A percentile compares a stretch with the other conserved stretches of the same genome.
These are phyloP conservation scores for Ferrisia virgata DNA, from an alignment of 2,888 invertebrate genomes.

Conservation along the genomic window DNA sequence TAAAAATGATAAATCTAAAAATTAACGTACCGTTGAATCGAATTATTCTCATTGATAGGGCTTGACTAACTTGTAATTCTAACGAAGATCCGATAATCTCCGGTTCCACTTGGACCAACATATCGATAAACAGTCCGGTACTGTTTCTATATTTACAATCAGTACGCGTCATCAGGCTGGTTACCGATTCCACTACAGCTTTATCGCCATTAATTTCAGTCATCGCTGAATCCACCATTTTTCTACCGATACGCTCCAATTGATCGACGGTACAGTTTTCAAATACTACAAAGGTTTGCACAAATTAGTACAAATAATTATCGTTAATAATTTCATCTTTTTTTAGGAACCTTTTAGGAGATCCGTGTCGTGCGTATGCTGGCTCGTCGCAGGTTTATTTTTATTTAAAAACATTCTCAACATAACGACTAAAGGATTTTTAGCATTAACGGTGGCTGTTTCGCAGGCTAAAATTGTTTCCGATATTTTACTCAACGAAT, in stretches of 20 bases:
- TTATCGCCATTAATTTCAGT: slow-evolving; percentile 39
- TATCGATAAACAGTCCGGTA: slow-evolving; percentile 66
- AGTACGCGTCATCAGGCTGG: slow-evolving; percentile 51
- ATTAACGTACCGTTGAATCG: too few species aligned
- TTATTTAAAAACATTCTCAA: slow-evolving; percentile 16
- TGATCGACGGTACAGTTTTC: slow-evolving; percentile 47
- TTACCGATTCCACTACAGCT: slow-evolving; percentile 56
- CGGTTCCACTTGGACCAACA: slow-evolving; percentile 82
- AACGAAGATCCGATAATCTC: slow-evolving; percentile 70
- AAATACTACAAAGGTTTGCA: slow-evolving; percentile 37
- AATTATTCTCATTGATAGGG: not conserved
- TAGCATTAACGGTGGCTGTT: not conserved
- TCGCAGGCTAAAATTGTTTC: not conserved
- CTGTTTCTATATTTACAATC: not conserved
- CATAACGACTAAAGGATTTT: slow-evolving; percentile 24
- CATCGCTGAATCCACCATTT: slow-evolving; percentile 51
- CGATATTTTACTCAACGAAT: not conserved
- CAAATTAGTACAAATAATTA: not conserved
- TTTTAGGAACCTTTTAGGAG: slow-evolving; percentile 18
- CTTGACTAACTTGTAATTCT: slow-evolving; percentile 58
- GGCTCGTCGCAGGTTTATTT: not conserved
- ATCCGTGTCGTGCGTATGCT: not conserved
- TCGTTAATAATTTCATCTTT: not conserved
- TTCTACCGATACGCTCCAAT: slow-evolving; percentile 54
- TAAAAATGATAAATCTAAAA: slow-evolving; percentile 53